These are phyloP conservation scores for Hypotaenidia philippensis DNA, from an alignment of 2,797 vertebrate species.

Conservation along the genomic window DNA sequence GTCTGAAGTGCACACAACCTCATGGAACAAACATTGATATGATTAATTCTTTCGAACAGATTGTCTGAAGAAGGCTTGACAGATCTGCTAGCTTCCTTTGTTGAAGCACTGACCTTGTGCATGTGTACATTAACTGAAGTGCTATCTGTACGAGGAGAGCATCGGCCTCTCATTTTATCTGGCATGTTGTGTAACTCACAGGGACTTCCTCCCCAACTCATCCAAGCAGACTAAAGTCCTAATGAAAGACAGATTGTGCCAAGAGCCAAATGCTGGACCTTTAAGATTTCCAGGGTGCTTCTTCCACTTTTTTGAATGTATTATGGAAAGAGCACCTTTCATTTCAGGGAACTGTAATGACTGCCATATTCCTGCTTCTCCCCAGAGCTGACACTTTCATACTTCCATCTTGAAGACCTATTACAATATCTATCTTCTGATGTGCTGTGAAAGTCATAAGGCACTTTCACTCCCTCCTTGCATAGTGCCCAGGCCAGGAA, in stretches of 20 bases:
- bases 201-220: not conserved
- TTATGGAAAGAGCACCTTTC: not conserved
- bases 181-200: not conserved
- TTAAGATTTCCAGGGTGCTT: not conserved
- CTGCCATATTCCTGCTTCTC: conserved; percentile 21
- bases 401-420: not conserved
- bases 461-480: not conserved
- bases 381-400: not conserved
- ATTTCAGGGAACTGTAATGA: not conserved
- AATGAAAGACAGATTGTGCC: not conserved
- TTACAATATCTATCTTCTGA: not conserved
- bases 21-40: not conserved
- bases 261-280: not conserved
- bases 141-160: not conserved
- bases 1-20: not conserved
- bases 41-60: not conserved
- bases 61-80: not conserved
- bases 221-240: not conserved
- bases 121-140: not conserved
- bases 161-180: not conserved
- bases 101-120: not conserved
- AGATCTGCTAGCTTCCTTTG: not conserved
- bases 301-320: not conserved
- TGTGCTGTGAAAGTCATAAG: not conserved
- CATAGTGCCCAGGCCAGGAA: not conserved